Conservation (phyloP, 2,113 vertebrate genomes). For the Hymenochirus boettgeri region DNA sequence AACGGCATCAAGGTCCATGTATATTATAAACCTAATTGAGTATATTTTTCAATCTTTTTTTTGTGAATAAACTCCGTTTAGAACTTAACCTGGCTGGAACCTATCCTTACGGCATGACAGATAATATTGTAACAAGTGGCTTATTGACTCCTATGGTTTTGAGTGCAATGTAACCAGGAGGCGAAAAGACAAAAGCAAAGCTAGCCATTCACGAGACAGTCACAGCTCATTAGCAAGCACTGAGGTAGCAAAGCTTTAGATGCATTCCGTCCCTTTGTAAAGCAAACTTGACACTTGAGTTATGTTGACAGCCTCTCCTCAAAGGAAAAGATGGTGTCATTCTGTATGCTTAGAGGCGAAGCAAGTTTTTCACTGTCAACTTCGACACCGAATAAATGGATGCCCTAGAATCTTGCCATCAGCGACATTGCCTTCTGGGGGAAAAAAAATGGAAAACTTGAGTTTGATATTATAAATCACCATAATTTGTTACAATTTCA, state of each 20-base stretch:
- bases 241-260: conserved; percentile 57
- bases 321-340: conserved; percentile 72
- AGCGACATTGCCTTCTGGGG: conserved; percentile 65
- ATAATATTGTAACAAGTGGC: conserved; percentile 51
- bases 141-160: conserved; percentile 57
- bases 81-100: no score
- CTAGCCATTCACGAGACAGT: conserved; percentile 55
- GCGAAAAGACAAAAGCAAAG: conserved; percentile 52
- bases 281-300: conserved; percentile 73
- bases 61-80: no score
- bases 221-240: conserved; percentile 74
- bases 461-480: conserved; percentile 82
- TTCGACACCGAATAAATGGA: conserved; percentile 77
- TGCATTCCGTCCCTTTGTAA: conserved; percentile 58
- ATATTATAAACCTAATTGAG: no score
- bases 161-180: conserved; percentile 45
- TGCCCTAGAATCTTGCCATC: conserved; percentile 79
- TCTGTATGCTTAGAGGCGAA: conserved; percentile 68
- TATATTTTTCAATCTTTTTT: no score
- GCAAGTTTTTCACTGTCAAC: conserved; percentile 84
- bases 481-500: conserved; percentile 91
- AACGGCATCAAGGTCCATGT: no score
- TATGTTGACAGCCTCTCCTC: conserved; percentile 78
- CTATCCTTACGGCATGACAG: conserved; percentile 51
- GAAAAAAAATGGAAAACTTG: conserved; percentile 61